A percentile compares a stretch with the other conserved stretches of the same genome.
Evolutionary conservation across 2,888 invertebrate species (phyloP).

Genomic region (Athripsodes cinereus): DNA sequence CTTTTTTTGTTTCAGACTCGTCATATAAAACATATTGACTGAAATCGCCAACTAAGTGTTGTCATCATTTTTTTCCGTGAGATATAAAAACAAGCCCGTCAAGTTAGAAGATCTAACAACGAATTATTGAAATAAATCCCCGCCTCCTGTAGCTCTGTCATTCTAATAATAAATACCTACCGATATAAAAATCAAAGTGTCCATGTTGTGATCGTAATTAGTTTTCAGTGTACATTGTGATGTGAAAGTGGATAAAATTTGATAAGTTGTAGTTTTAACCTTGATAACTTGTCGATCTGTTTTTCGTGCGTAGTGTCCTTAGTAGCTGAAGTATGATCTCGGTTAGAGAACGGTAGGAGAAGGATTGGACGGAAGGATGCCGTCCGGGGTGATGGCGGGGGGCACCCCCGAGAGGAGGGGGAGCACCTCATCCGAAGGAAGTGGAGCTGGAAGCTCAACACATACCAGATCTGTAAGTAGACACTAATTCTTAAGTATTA

Average conservation of each 20-base stretch:
- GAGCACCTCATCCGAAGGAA: slow-evolving; percentile 26
- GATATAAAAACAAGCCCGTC: no score
- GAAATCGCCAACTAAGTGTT: no score
- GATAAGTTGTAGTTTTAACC: not conserved
- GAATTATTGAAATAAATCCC: no score
- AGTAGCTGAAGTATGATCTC: slow-evolving; percentile 9
- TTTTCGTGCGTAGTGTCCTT: not conserved
- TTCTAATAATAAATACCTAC: no score
- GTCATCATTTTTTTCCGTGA: no score
- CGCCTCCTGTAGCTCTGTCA: not conserved
- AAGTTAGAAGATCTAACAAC: no score
- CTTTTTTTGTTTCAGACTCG: no score
- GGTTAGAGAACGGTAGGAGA: slow-evolving; percentile 16
- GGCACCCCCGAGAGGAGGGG: slow-evolving; percentile 23
- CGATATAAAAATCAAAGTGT: not conserved
- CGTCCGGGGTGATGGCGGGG: slow-evolving; percentile 21
- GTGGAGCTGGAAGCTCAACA: slow-evolving; percentile 22
- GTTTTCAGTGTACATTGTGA: not conserved
- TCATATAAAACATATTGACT: no score
- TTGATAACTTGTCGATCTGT: not conserved
- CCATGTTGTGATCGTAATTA: not conserved
- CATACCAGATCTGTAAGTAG: slow-evolving; percentile 26
- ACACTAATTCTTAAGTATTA: not conserved
- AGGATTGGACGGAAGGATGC: slow-evolving; percentile 21
- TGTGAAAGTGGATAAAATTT: not conserved